Evolutionary conservation across 1,140 invertebrate genomes (phyloP).

Genomic region (Drosophila fuyamai): DNA sequence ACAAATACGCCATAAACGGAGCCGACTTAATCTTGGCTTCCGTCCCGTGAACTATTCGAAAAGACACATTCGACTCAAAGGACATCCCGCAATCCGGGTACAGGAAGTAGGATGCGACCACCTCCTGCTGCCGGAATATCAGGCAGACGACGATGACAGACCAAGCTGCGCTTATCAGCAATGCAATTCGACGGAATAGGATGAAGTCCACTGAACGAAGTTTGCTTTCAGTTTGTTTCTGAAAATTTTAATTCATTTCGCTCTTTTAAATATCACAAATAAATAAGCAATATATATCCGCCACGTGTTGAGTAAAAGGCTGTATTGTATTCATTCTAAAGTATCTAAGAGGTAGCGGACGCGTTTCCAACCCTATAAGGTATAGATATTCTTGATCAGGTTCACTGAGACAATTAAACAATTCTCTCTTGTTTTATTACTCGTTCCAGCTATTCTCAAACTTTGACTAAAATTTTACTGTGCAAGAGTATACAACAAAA

Average conservation of each 20-base stretch:
- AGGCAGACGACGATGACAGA: neutral
- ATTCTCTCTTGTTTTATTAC: too few species aligned
- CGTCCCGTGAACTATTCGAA: neutral
- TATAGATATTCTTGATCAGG: too few species aligned
- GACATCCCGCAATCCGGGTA: neutral
- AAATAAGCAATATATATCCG: too few species aligned
- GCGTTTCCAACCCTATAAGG: too few species aligned
- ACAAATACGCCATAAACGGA: conserved; percentile 18
- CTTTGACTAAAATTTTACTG: too few species aligned
- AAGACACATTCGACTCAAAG: neutral
- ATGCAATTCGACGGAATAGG: neutral
- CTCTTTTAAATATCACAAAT: too few species aligned
- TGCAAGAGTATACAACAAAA: too few species aligned
- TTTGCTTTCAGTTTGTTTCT: neutral
- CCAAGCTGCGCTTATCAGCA: conserved; percentile 1
- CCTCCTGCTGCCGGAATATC: neutral
- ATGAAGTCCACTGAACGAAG: neutral
- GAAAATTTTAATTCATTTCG: neutral
- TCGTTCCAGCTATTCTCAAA: too few species aligned
- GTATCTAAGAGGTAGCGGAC: too few species aligned
- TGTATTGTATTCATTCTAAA: too few species aligned
- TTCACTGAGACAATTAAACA: too few species aligned
- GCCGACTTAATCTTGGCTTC: conserved; percentile 14
- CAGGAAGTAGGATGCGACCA: neutral
- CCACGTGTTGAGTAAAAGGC: too few species aligned